A percentile compares a stretch with the other conserved stretches of the same genome.
These are phyloP conservation scores for Myoxocephalus aenaeus DNA, from an alignment of 2,797 vertebrate species.

Conservation along the genomic window DNA sequence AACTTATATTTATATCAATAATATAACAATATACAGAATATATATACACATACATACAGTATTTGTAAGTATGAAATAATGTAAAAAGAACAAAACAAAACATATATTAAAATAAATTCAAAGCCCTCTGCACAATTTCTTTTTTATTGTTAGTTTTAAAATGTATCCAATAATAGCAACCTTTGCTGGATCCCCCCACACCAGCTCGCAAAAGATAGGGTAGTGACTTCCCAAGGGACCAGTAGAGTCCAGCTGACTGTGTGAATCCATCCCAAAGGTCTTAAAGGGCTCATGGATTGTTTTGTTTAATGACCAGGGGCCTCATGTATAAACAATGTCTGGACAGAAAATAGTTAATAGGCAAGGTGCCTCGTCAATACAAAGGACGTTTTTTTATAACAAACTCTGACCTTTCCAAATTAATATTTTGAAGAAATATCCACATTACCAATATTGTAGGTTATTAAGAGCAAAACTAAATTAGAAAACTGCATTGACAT, in stretches of 20 bases:
- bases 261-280: not conserved
- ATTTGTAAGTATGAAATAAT: not conserved
- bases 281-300: not conserved
- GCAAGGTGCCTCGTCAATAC: not conserved
- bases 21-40: not conserved
- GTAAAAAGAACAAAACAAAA: not conserved
- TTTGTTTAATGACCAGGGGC: not conserved
- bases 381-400: not conserved
- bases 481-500: not conserved
- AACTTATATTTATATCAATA: not conserved
- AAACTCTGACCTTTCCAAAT: not conserved
- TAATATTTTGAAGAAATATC: not conserved
- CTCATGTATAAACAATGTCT: not conserved
- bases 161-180: not conserved
- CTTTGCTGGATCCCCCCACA: not conserved
- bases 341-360: not conserved
- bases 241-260: not conserved
- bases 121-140: not conserved
- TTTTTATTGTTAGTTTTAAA: not conserved
- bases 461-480: not conserved
- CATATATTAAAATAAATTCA: not conserved
- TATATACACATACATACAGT: not conserved
- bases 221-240: not conserved
- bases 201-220: not conserved
- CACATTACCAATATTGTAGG: not conserved